Conservation (phyloP, 2,888 invertebrate genomes). For the Heteromurus nitidus region DNA sequence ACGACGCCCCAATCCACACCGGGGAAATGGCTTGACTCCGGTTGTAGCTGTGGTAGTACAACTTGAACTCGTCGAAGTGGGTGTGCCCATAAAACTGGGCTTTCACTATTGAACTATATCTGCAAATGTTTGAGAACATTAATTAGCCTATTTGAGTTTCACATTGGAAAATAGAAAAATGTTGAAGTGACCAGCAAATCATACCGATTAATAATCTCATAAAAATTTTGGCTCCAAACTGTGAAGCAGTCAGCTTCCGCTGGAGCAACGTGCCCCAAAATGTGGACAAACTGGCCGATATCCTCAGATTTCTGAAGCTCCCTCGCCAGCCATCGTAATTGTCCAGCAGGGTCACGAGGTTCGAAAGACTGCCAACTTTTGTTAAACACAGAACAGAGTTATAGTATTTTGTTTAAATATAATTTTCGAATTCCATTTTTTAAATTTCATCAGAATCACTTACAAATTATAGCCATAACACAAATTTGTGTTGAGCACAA, state of each 20-base stretch:
- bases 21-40: slow-evolving; percentile 60
- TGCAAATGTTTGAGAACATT: slow-evolving; percentile 31
- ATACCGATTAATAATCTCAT: slow-evolving; percentile 80
- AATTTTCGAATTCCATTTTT: background rate
- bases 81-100: slow-evolving; percentile 91
- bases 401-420: background rate
- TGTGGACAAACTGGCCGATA: slow-evolving; percentile 86
- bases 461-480: slow-evolving; percentile 82
- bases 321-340: slow-evolving; percentile 87
- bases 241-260: slow-evolving; percentile 82
- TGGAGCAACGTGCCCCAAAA: slow-evolving; percentile 87
- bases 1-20: slow-evolving; percentile 81
- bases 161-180: too few species aligned
- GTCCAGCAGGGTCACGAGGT: slow-evolving; percentile 83
- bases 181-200: too few species aligned
- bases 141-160: too few species aligned
- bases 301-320: slow-evolving; percentile 85
- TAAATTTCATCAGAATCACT: background rate
- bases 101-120: slow-evolving; percentile 83
- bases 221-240: slow-evolving; percentile 85
- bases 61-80: slow-evolving; percentile 84
- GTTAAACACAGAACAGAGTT: background rate
- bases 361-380: slow-evolving; percentile 82
- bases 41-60: slow-evolving; percentile 80
- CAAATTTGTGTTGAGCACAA: slow-evolving; percentile 88